Evolutionary conservation across 2,113 vertebrate species (phyloP), one percentile per base, ranked within the genome.

Genomic region (Murina feae): DNA sequence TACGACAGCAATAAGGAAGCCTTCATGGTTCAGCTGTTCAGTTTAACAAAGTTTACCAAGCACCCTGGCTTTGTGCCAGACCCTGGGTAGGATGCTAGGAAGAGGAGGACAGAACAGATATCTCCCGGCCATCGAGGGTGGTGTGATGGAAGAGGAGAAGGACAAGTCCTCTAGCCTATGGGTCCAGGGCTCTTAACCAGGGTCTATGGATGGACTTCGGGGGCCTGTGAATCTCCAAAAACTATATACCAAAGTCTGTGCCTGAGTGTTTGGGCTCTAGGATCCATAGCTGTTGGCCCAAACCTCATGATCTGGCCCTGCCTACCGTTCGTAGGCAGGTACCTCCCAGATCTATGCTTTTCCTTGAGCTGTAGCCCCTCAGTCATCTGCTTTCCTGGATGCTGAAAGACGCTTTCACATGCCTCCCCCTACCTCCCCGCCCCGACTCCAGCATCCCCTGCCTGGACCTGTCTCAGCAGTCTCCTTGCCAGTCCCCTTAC

Each of bases 31-130:
- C 78, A 85, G 44, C 74, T 65, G 25, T 81, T 89, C 13, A 53
- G 65, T 71, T 81, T 89, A 90, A 42, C 60, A 39, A 1, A 80
- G 82, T 86, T 94, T 83, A 55, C 37, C 60, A 32, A 79, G 17
- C 42, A 72, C 35, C 8, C 21, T 88, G 69, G 88, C 65, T 76
- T 83, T 87, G 84, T 71, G 71, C 69, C 78, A 39, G 60, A 74
- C 37, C 9, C 47, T 42, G 79, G 53, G 87, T 42, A 74, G 47
- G 4, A 21, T 69, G 10, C 16, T 42, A 32, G 28, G 68, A 51
- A 92, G 83, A 80, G 30, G 42, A 13, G n/a, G 42, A 13, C 44
- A 10, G 42, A 65, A 32, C 37, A 44, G 47, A 35, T 10, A 6
- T 20, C 35, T 66, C n/a, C 51, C 11, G 4, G 81, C 30, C 1